Evolutionary conservation across 2,888 invertebrate species (phyloP).

Genomic region (Catotricha subobsoleta): DNA sequence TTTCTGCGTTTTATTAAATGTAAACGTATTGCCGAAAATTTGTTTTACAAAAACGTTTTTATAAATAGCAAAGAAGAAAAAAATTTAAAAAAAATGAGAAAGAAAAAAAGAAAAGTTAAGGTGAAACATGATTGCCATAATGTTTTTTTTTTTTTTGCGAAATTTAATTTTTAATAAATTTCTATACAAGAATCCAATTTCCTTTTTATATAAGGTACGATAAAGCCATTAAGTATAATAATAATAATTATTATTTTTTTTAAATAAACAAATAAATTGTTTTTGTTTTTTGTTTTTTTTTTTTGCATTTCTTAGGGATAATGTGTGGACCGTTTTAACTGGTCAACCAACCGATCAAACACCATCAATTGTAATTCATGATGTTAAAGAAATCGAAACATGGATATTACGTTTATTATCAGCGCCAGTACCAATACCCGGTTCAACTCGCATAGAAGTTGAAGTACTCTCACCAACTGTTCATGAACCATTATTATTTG

Average conservation of each 20-base stretch:
- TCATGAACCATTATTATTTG: constrained; percentile 76
- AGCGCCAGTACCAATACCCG: constrained; percentile 95
- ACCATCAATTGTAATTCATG: constrained; percentile 80
- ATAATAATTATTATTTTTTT: neutral
- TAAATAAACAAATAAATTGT: too few species aligned
- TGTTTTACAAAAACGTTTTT: too few species aligned
- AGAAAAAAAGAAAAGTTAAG: neutral
- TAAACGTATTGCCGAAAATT: too few species aligned
- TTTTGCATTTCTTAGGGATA: constrained; percentile 45
- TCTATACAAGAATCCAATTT: neutral
- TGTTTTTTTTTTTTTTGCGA: neutral
- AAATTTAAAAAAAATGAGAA: too few species aligned
- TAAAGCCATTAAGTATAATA: neutral
- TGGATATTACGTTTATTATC: constrained; percentile 94
- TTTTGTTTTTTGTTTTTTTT: neutral
- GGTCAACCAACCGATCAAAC: constrained; percentile 63
- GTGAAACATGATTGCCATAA: neutral
- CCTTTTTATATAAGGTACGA: neutral
- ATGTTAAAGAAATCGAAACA: constrained; percentile 94
- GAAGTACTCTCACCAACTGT: constrained; percentile 75
- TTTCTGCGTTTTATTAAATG: too few species aligned
- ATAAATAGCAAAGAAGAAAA: too few species aligned
- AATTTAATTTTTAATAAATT: neutral
- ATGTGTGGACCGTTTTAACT: constrained; percentile 90
- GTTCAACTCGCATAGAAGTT: constrained; percentile 66